Conservation (phyloP, 2,888 invertebrate genomes). For the Erebia epiphron region DNA sequence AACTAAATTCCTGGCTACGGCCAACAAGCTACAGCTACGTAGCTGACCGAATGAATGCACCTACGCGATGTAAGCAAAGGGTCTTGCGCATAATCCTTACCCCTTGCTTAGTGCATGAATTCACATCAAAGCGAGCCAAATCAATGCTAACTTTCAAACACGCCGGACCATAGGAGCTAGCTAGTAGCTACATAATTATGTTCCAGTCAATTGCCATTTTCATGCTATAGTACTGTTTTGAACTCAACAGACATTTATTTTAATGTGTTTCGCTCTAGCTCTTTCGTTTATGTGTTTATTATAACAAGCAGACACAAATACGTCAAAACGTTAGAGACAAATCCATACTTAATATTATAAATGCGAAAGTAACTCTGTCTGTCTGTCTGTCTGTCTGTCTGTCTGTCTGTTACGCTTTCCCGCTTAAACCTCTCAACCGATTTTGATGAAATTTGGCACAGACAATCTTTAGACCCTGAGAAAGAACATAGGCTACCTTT, state of each 20-base stretch:
- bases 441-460: no score
- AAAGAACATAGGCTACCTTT: no score
- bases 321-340: not conserved
- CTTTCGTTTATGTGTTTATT: constrained; percentile 5
- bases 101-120: constrained; percentile 56
- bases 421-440: no score
- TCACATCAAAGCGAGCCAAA: constrained; percentile 72
- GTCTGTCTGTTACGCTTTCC: no score
- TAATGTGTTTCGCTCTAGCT: constrained; percentile 1
- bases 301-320: not conserved
- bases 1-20: not conserved
- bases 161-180: constrained; percentile 34
- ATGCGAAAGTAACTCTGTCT: no score
- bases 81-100: constrained; percentile 60
- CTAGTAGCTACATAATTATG: constrained; percentile 36
- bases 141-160: constrained; percentile 65
- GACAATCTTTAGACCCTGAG: no score
- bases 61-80: constrained; percentile 64
- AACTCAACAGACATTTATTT: constrained; percentile 18
- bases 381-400: no score
- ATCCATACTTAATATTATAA: not conserved
- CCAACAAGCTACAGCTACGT: constrained; percentile 34
- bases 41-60: constrained; percentile 65
- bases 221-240: constrained; percentile 15
- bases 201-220: constrained; percentile 45